Evolutionary conservation across 2,888 invertebrate species (phyloP).

Genomic region (Lasioglossum oenotherae): DNA sequence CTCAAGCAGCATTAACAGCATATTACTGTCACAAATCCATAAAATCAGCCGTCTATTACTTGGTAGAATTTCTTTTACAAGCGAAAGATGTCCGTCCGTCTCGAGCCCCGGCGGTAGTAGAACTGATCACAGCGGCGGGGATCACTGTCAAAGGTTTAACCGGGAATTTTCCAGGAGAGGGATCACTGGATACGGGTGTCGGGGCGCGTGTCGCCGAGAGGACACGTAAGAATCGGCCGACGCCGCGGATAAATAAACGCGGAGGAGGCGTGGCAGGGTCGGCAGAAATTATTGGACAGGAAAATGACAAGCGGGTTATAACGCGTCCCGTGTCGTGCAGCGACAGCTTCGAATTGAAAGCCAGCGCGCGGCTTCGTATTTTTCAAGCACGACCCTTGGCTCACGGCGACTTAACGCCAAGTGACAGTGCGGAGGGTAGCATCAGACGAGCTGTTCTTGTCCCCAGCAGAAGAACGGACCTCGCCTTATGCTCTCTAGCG

Average conservation of each 20-base stretch:
- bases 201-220: constrained; percentile 1
- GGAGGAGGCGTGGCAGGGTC: neutral
- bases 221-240: constrained; percentile 12
- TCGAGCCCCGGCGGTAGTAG: neutral
- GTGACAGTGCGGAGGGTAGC: constrained; percentile 25
- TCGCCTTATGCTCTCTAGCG: constrained; percentile 33
- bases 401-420: constrained; percentile 20
- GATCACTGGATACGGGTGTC: neutral
- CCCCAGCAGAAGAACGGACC: constrained; percentile 25
- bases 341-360: constrained; percentile 40
- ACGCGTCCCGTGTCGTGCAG: constrained; percentile 16
- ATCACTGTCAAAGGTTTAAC: neutral
- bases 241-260: constrained; percentile 26
- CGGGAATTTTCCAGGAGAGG: constrained; percentile 4
- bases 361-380: constrained; percentile 18
- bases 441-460: constrained; percentile 3
- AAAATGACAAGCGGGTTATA: constrained; percentile 27
- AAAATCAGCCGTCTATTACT: too few species aligned
- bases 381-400: constrained; percentile 13
- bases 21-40: too few species aligned
- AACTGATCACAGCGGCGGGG: neutral
- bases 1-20: too few species aligned
- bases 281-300: constrained; percentile 42
- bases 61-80: neutral
- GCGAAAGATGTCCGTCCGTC: neutral